Base-by-base conservation (phyloP, 2,888 invertebrate genomes). In the Polyommatus icarus region DNA sequence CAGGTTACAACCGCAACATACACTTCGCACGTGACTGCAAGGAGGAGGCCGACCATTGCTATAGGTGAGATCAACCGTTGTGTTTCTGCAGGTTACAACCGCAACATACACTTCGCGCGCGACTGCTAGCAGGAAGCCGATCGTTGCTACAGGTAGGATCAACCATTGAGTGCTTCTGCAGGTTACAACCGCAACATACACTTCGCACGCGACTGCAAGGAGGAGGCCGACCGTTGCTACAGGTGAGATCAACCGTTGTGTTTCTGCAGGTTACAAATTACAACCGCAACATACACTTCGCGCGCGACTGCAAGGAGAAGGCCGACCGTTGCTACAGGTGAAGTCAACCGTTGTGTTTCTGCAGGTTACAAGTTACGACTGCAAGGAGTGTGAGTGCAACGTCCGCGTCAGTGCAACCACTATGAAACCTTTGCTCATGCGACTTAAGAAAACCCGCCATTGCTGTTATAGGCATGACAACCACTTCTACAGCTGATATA, bases 1-100 rank as follows among this genome's bases (percentile, higher is more conserved):
- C 4, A 15, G 15, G 15, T 0, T 15, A 50, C 94, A 98, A 98
- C 94, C 97, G 98, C 91, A 96, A 96, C 87, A 98, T 98, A 79
- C 98, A 98, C 94, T 98, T 97, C 90, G 98, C 98, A 81, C 96
- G 98, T 82, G 98, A 98, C 87, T 98, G 98, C 95, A 97, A 98
- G 91, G 98, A 98, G 92, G 98, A 98, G 86, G 97, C 97, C 81
- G 98, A 98, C 90, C 96, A 97, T 86, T 97, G 97, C 95, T 97
- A 97, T 90, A 96, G 97, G 90, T 94, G 76, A 15, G 72, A 40
- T 75, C 18, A 75, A 67, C 10, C 67, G 3, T 67, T 29, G 29
- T 1, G 20, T 20, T 2, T 6, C 59, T n/a, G n/a, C n/a, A 59
- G 8, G 46, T 6, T 59, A 5, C 54, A 18, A 54, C 24, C 24